A percentile compares a stretch with the other conserved stretches of the same genome.
These are phyloP conservation scores for Pantherophis guttatus DNA, from an alignment of 2,113 vertebrate species.

Conservation along the genomic window DNA sequence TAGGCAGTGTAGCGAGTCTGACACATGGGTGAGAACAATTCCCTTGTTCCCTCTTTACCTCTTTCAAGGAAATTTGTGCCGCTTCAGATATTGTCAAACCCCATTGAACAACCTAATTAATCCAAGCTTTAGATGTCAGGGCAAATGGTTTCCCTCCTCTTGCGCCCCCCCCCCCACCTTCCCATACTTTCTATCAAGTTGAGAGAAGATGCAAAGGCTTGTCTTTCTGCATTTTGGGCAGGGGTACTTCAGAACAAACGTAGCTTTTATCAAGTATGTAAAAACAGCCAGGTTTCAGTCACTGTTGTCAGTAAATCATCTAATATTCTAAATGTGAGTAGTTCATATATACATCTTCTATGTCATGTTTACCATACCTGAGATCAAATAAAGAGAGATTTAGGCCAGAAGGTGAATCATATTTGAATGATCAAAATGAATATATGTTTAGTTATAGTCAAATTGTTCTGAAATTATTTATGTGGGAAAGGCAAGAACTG, in stretches of 20 bases:
- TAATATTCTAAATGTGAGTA: neutral
- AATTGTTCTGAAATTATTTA: neutral
- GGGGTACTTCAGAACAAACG: neutral
- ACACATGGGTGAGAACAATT: neutral
- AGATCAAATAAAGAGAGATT: neutral
- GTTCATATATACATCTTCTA: neutral
- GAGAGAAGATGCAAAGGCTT: neutral
- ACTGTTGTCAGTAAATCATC: neutral
- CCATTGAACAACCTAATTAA: conserved; percentile 24
- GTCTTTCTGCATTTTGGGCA: neutral
- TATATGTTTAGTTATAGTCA: neutral
- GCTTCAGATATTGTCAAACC: conserved; percentile 29
- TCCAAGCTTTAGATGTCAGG: conserved; percentile 7
- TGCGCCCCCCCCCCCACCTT: neutral
- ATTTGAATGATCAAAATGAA: neutral
- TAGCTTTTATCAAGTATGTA: neutral
- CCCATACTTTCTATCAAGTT: neutral
- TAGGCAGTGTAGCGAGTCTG: neutral
- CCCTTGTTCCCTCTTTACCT: neutral
- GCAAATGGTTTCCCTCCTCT: neutral
- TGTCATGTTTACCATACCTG: neutral
- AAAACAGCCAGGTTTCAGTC: too few relatives aligned
- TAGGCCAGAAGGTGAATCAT: neutral
- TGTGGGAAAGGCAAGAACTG: neutral
- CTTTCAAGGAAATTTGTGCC: neutral